Evolutionary conservation across 1,140 invertebrate genomes (phyloP).

Genomic region (Temnothorax curvispinosus): DNA sequence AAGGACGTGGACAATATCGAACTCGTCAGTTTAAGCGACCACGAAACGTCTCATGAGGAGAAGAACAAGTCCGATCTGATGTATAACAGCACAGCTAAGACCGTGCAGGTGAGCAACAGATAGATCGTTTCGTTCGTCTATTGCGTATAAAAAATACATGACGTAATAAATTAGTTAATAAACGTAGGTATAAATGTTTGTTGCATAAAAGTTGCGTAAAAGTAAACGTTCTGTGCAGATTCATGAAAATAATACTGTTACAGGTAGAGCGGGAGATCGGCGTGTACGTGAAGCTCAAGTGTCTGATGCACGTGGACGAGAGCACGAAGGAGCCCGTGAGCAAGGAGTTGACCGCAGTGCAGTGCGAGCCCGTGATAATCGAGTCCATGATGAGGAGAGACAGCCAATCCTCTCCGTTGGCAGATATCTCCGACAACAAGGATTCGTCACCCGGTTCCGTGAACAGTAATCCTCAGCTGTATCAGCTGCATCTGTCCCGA

Average conservation of each 20-base stretch:
- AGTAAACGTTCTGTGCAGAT: background rate
- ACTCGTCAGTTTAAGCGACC: conserved; percentile 73
- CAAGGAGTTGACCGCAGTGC: conserved; percentile 77
- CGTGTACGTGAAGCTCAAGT: conserved; percentile 79
- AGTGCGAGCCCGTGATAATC: conserved; percentile 71
- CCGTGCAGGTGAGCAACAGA: conserved; percentile 57
- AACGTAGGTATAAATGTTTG: background rate
- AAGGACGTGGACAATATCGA: conserved; percentile 66
- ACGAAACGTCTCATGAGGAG: conserved; percentile 70
- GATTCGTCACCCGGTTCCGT: conserved; percentile 81
- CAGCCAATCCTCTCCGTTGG: conserved; percentile 70
- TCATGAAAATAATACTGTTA: conserved; percentile 53
- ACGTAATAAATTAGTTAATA: background rate
- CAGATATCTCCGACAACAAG: conserved; percentile 84
- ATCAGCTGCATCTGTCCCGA: conserved; percentile 70
- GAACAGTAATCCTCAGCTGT: conserved; percentile 77
- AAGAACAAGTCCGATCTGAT: conserved; percentile 67
- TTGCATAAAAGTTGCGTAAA: background rate
- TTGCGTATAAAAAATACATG: background rate
- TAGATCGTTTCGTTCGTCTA: background rate
- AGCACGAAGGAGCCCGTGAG: conserved; percentile 76
- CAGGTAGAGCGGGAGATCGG: conserved; percentile 78
- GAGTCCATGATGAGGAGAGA: conserved; percentile 72
- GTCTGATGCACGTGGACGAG: conserved; percentile 79
- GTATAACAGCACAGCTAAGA: conserved; percentile 21